Evolutionary conservation across 2,888 invertebrate genomes (phyloP), one percentile per base, ranked within the genome.

Genomic region (Heliothis peltigera): DNA sequence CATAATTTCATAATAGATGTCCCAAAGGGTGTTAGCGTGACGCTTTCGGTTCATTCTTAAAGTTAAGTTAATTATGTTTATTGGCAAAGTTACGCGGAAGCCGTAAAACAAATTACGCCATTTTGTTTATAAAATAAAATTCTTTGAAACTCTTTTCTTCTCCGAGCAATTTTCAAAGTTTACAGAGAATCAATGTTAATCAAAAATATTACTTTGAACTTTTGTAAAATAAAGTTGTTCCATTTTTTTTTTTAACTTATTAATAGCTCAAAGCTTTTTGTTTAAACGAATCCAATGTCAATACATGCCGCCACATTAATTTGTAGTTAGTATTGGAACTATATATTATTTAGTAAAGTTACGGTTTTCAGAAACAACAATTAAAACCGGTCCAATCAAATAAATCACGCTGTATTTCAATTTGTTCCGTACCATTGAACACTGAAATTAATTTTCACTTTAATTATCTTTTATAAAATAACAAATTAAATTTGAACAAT

Each of bases 21-120:
- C 79, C 70, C 78, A 55, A 65, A 66, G 69, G 74, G 65, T 56
- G 63, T 73, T 55, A 58, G 65, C 77, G 77, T 77, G 77, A 80
- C 55, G 70, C 75, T 77, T 75, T 68, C 67, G 68, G 62, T 73
- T 58, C 44, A 43, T 60, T 66, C 59, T 71, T 61, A 77, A 80
- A 70, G 67, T 63, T 68, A 66, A 74, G 58, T 61, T 80, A 77
- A 77, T 66, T 69, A 70, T 70, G 67, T 70, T 65, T 62, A 77
- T 77, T 68, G 61, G 46, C 56, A 74, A 78, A 80, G 67, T 78
- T 80, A 47, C 32, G 25, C 67, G 57, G 54, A 61, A 65, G 67
- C 63, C 74, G 53, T 80, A 46, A 73, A 80, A 64, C 52, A 70
- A 79, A 80, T 73, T 60, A 64, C 55, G 15, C 44, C 42, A 60